phyloP scores from a whole-genome alignment of 2,113 vertebrate genomes.

The Dinomys branickii region DNA sequence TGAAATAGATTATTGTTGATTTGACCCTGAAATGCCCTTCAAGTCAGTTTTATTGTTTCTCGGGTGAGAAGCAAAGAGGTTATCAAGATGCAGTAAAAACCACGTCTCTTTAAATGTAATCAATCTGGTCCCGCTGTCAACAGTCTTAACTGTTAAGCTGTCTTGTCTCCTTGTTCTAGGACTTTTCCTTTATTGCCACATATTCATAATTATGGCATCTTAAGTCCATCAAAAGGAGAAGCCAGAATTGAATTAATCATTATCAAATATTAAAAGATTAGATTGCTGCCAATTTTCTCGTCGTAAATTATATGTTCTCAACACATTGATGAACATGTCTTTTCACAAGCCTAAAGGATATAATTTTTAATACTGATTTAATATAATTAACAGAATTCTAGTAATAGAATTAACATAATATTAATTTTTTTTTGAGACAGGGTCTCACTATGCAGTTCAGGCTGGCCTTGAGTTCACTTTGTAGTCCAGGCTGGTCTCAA shows the following conservation, averaged over 20 bases:
- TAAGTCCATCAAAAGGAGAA: constrained; percentile 35
- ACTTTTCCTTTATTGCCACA: not conserved
- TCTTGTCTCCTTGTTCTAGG: not conserved
- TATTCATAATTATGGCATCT: not conserved
- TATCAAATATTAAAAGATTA: constrained; percentile 41
- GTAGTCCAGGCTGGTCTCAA: too few relatives aligned
- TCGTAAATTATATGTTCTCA: not conserved
- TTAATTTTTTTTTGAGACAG: too few relatives aligned
- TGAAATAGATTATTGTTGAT: not conserved
- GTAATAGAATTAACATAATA: too few relatives aligned
- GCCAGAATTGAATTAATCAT: constrained; percentile 16
- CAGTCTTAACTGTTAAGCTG: not conserved
- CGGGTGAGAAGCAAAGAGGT: not conserved
- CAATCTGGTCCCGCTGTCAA: not conserved
- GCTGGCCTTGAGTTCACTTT: too few relatives aligned
- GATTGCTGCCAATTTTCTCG: not conserved
- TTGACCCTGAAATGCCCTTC: not conserved
- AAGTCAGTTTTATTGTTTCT: not conserved
- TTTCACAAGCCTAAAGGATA: not conserved
- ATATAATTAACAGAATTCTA: too few relatives aligned
- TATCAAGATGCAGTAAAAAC: not conserved
- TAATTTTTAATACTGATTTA: not conserved
- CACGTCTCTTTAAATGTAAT: not conserved
- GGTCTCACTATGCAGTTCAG: too few relatives aligned
- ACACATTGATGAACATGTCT: not conserved